Evolutionary conservation across 2,888 invertebrate genomes (phyloP).

Genomic region (Peribatodes rhomboidaria): DNA sequence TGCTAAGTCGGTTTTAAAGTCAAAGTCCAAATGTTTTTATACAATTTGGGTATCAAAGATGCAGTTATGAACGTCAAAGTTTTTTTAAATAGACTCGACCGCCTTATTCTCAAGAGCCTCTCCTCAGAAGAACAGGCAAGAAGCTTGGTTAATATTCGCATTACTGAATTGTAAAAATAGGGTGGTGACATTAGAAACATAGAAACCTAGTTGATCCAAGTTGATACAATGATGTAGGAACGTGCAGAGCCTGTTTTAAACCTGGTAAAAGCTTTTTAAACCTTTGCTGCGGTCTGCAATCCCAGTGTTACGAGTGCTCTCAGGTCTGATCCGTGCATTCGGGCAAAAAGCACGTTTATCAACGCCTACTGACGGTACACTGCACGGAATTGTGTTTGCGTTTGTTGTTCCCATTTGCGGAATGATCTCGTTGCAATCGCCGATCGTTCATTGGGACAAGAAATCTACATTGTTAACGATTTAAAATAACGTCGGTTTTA

Average conservation of each 20-base stretch:
- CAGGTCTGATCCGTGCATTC: conserved; percentile 28
- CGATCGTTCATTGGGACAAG: background rate
- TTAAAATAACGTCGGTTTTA: too few relatives aligned
- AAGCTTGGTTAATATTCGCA: too few relatives aligned
- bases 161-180: background rate
- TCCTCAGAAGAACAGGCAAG: too few relatives aligned
- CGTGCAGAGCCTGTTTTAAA: conserved; percentile 21
- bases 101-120: too few relatives aligned
- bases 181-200: background rate
- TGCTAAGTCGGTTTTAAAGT: too few relatives aligned
- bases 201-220: conserved; percentile 13
- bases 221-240: conserved; percentile 17
- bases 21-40: too few relatives aligned
- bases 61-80: too few relatives aligned
- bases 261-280: conserved; percentile 25
- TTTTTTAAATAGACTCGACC: too few relatives aligned
- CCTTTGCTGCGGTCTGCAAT: conserved; percentile 29
- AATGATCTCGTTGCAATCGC: background rate
- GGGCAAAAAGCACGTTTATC: conserved; percentile 34
- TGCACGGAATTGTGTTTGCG: conserved; percentile 26
- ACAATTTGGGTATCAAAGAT: too few relatives aligned
- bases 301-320: conserved; percentile 32
- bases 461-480: background rate
- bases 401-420: conserved; percentile 15
- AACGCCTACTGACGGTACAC: conserved; percentile 22